These are phyloP conservation scores for Neuroterus valhalla DNA, from an alignment of 1,140 invertebrate species.

Conservation along the genomic window DNA sequence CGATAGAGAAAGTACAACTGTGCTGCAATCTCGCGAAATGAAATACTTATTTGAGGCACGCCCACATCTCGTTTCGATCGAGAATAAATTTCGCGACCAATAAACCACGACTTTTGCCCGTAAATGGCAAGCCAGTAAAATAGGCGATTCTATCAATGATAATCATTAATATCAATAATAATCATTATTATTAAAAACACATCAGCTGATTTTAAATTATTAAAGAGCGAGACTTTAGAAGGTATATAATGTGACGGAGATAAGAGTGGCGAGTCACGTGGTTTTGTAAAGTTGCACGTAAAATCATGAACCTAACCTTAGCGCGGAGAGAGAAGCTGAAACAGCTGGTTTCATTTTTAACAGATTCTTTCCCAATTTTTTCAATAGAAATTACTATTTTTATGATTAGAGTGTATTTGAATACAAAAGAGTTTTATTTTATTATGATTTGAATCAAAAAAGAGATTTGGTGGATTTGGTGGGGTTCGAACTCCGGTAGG, in stretches of 20 bases:
- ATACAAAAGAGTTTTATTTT: too few species aligned
- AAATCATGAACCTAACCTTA: neutral
- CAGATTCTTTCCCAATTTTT: neutral
- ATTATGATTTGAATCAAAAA: too few species aligned
- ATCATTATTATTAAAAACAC: neutral
- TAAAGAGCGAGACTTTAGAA: too few species aligned
- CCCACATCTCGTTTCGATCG: constrained; percentile 1
- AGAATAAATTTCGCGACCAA: neutral
- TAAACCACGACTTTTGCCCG: neutral
- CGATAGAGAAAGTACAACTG: constrained; percentile 55
- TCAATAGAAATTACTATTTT: neutral
- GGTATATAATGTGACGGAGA: neutral
- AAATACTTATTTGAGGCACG: constrained; percentile 24
- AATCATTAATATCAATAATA: constrained; percentile 34
- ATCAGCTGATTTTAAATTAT: too few species aligned
- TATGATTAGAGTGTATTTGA: too few species aligned
- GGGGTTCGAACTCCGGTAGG: too few species aligned
- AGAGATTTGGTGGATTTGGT: too few species aligned
- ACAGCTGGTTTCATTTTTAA: constrained; percentile 3
- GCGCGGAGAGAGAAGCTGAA: neutral
- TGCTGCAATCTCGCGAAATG: constrained; percentile 32
- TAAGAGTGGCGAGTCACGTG: constrained; percentile 6
- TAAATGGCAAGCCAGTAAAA: neutral
- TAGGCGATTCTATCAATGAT: constrained; percentile 15
- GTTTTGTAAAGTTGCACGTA: neutral